Evolutionary conservation across 2,113 vertebrate genomes (phyloP).

Genomic region (Lepidothrix coronata): DNA sequence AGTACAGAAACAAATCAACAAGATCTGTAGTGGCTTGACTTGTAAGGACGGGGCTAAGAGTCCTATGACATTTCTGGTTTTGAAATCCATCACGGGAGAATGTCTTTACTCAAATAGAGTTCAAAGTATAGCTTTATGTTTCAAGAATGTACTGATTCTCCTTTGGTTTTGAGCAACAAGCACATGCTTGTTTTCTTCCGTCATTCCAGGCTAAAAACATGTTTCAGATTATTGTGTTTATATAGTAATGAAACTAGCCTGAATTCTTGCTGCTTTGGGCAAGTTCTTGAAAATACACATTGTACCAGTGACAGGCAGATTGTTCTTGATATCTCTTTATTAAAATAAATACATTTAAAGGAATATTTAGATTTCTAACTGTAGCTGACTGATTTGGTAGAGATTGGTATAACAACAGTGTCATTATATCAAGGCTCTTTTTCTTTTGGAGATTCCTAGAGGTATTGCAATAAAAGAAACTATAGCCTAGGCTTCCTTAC

Average conservation of each 20-base stretch:
- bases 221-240: not conserved
- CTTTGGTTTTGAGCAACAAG: not conserved
- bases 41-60: fast-evolving
- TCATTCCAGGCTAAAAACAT: not conserved
- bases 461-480: not conserved
- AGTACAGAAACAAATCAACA: not conserved
- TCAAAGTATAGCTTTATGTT: not conserved
- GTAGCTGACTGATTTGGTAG: not conserved
- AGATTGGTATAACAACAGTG: not conserved
- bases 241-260: not conserved
- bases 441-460: not conserved
- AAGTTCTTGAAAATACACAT: not conserved
- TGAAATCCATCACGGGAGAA: not conserved
- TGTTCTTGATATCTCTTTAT: not conserved
- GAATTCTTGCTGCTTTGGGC: not conserved
- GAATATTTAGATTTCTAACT: not conserved
- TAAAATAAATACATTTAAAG: not conserved
- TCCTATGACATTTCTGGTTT: not conserved
- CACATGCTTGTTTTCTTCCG: not conserved
- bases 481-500: not conserved
- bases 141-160: not conserved
- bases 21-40: not conserved
- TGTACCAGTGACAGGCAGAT: not conserved
- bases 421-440: not conserved
- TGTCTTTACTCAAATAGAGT: not conserved